Base-by-base conservation (phyloP, 2,888 invertebrate genomes). In the Mesoligia furuncula region DNA sequence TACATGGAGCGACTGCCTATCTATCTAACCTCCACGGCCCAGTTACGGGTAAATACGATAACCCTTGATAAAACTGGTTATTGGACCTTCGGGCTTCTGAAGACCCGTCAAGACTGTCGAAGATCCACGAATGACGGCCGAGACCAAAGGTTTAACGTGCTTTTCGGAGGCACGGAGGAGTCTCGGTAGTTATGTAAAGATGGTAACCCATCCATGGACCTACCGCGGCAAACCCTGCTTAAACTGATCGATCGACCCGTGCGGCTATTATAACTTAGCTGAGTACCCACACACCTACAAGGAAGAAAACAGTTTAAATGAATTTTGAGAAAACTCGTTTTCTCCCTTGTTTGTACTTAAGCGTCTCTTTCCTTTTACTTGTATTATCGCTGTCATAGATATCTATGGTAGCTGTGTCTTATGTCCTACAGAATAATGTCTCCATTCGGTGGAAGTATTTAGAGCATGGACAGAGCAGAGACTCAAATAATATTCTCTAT, bases 401-500 rank as follows among this genome's bases (percentile, higher is more conserved):
- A 31, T 31, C 31, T 31, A 31, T 31, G 31, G 31, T 31, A 2
- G 31, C 31, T 31, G 31, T n/a, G 6, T 27, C 8, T 27, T 24
- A 7, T n/a, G 13, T 20, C 15, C 27, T 61, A 15, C 8, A 15
- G 15, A 42, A 42, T 24, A 31, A 15, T 42, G 24, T 31, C 9
- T 42, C 11, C 45, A 7, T 72, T 45, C 11, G 11, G 8, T 31
- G 20, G 15, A 59, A 59, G 36, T 27, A n/a, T 74, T 36, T 17
- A 27, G 24, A 27, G 31, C 31, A 27, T 6, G 1, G 8, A 31
- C 15, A 27, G 24, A 27, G 31, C 31, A 45, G 3, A 1, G 13
- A 39, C 20, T 31, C 9, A 69, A 64, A 69, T 39, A 42, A 42
- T 68, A 64, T 69, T 78, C 54, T 61, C 0, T 36, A 8, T n/a